Conservation (phyloP, 2,113 vertebrate species). For the Hippocampus zosterae region DNA sequence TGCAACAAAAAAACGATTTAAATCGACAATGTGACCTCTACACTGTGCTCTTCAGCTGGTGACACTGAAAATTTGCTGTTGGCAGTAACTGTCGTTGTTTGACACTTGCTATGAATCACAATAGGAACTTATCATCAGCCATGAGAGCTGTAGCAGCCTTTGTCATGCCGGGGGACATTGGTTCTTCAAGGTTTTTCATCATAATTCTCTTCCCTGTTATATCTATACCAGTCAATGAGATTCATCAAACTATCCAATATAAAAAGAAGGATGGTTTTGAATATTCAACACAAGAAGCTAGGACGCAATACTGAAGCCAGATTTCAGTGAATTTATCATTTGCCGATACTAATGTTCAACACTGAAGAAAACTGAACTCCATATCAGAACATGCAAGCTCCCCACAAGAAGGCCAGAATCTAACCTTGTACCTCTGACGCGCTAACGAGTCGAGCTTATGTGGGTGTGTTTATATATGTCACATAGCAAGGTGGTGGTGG, state of each 20-base stretch:
- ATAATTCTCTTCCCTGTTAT: background rate
- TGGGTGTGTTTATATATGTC: too few relatives aligned
- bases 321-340: too few relatives aligned
- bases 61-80: slow-evolving; percentile 29
- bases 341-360: too few relatives aligned
- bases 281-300: background rate
- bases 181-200: background rate
- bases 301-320: background rate
- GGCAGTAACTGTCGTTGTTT: slow-evolving; percentile 13
- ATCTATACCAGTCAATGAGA: background rate
- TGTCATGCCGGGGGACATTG: background rate
- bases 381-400: too few relatives aligned
- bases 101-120: slow-evolving; percentile 28
- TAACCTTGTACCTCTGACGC: too few relatives aligned
- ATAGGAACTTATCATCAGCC: slow-evolving; percentile 14
- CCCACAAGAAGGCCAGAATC: too few relatives aligned
- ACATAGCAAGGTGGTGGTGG: too few relatives aligned
- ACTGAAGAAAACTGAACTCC: too few relatives aligned
- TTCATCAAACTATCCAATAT: background rate
- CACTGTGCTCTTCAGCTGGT: background rate
- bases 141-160: slow-evolving; percentile 18
- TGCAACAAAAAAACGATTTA: slow-evolving; percentile 29
- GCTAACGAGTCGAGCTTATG: too few relatives aligned
- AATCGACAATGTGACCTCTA: slow-evolving; percentile 22
- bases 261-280: background rate